Base-by-base conservation (phyloP, 2,113 vertebrate species). In the Corvus cornix region DNA sequence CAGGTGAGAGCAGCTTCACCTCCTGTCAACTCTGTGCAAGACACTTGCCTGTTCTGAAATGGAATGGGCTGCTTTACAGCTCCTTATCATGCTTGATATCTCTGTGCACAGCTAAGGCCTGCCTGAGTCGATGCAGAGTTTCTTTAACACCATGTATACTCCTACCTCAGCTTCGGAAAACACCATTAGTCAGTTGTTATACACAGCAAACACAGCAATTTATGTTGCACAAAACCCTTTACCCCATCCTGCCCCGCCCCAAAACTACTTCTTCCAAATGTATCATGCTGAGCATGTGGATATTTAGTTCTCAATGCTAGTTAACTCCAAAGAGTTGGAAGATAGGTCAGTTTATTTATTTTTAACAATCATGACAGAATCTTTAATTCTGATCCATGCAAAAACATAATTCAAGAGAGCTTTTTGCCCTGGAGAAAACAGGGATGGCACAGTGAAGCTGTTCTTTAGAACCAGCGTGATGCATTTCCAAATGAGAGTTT, bases 171-270 rank as follows among this genome's bases (percentile, higher is more conserved):
- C 39, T 87, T 49, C 74, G 49, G 35, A n/a, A 89, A 95, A 46
- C 30, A 49, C 20, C 30, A 19, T 21, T 53, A 48, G 23, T 27
- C 49, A 78, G 46, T 12, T 56, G 33, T 3, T 21, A 72, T 28
- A 78, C 14, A 49, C 9, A 76, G 31, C 33, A 78, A 91, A 67
- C 35, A 49, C 30, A 62, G 35, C 21, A 67, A 87, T 51, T 68
- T 41, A 49, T 15, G 15, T 23, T 30, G 18, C 33, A 53, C 24
- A 82, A 52, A 91, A 39, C 26, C 13, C 33, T 73, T 16, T 8
- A 11, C 4, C 8, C 18, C 7, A 7, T 28, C 14, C 4, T 3
- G 3, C 13, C 11, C 3, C 8, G 2, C 1, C 1, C 7, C 3
- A 5, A 26, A 90, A 53, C 14, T 11, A 58, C 35, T 77, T 74